Conservation (phyloP, 2,113 vertebrate species). For the Corvus moneduloides region DNA sequence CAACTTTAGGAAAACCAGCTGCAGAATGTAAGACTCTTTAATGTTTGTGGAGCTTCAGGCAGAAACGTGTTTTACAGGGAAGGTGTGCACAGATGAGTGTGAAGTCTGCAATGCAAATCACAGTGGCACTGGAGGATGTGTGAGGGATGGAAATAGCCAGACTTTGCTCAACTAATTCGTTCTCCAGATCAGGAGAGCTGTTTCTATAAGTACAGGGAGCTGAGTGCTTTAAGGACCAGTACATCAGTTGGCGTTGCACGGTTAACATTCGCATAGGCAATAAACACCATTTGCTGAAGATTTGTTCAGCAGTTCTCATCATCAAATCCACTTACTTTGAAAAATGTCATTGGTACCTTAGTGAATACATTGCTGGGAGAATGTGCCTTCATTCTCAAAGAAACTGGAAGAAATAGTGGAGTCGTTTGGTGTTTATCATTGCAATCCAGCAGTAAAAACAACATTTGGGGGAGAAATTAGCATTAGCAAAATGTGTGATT, state of each 20-base stretch:
- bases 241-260: background rate
- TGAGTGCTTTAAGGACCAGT: conserved; percentile 30
- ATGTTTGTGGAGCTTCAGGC: background rate
- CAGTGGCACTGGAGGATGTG: background rate
- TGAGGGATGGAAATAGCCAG: conserved; percentile 24
- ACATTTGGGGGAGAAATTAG: conserved; percentile 39
- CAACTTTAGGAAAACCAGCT: background rate
- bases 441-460: conserved; percentile 25
- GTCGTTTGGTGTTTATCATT: conserved; percentile 1
- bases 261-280: conserved; percentile 13
- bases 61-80: background rate
- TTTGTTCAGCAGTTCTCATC: conserved; percentile 52
- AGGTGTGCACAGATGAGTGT: rapidly evolving
- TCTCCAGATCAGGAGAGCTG: background rate
- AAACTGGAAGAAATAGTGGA: background rate
- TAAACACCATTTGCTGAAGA: conserved; percentile 53
- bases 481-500: conserved; percentile 38
- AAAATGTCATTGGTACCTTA: conserved; percentile 35
- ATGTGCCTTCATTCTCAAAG: conserved; percentile 7
- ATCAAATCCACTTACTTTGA: conserved; percentile 54
- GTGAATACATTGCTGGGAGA: background rate
- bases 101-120: background rate
- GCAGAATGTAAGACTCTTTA: background rate
- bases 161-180: background rate
- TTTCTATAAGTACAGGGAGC: conserved; percentile 28